Base-by-base conservation (phyloP, 2,113 vertebrate species). In the Eudyptes chrysolophus region DNA sequence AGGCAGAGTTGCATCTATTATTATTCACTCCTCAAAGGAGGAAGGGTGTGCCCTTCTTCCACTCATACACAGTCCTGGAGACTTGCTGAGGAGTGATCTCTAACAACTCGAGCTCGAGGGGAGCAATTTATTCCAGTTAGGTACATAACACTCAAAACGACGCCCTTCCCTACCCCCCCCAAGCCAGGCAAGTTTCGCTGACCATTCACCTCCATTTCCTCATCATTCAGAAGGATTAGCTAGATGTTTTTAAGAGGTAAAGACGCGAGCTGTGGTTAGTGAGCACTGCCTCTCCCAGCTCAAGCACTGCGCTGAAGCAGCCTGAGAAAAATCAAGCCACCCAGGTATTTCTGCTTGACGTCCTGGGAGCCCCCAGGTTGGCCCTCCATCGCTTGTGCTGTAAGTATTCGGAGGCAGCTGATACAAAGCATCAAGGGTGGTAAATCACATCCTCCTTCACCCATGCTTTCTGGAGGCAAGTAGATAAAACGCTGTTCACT, bases 361-460 rank as follows among this genome's bases (percentile, higher is more conserved):
- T 20, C 70, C 90, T 11, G 40, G 61, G 32, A 72, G 61, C 78
- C 78, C 68, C 87, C 81, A 69, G 74, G 18, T 15, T 76, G 94
- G 87, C 70, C 48, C 92, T 92, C 57, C 61, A 76, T 64, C 8
- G 5, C 84, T 29, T 1, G 77, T 6, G 55, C 93, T 40, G 29
- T 2, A 9, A 66, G 20, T 15, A 2, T 12, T 66, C 30, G 58
- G 69, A 78, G 51, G 71, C 46, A 64, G 74, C 68, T 38, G 81
- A 60, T 16, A 42, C 0, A 77, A 84, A 92, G 46, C 84, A 89
- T 46, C 46, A 21, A 57, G 81, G 90, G 69, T 9, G 27, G 77
- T 8, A 90, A 97, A 94, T 79, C 87, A 68, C 62, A 38, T 66
- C 94, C 91, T 95, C 76, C 79, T 95, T 87, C 89, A 66, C 42